Percentiles rank a stretch among this genome's conserved stretches.
Evolutionary conservation across 2,888 invertebrate genomes (phyloP).

Genomic region (Drosophila greeni): DNA sequence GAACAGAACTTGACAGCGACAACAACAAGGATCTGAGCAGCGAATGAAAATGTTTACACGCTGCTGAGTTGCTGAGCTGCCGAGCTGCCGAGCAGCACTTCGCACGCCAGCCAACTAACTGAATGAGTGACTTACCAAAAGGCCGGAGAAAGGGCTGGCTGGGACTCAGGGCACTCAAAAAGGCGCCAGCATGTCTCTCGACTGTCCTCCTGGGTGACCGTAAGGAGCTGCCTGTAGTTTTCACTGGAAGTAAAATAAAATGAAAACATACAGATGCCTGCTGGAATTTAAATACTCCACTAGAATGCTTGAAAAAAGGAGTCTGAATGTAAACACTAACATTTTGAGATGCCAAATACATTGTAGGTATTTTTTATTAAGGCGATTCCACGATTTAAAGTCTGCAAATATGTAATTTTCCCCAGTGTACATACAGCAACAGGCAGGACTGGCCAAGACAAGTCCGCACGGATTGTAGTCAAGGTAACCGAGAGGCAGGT

Average conservation of each 20-base stretch:
- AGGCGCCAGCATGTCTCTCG: slow-evolving; percentile 63
- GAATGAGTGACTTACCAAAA: slow-evolving; percentile 31
- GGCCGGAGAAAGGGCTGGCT: neutral
- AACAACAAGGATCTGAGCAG: slow-evolving; percentile 36
- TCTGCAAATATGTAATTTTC: neutral
- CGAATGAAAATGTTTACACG: slow-evolving; percentile 70
- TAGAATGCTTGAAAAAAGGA: no score
- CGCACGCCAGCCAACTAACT: slow-evolving; percentile 27
- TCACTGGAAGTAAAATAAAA: slow-evolving; percentile 4
- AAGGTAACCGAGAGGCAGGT: slow-evolving; percentile 20
- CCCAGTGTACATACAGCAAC: slow-evolving; percentile 21
- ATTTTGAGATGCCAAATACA: no score
- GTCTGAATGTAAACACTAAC: no score
- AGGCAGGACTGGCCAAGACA: slow-evolving; percentile 22
- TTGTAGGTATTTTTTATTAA: no score
- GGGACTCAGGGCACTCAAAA: slow-evolving; percentile 13
- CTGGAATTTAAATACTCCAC: no score
- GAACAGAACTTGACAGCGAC: slow-evolving; percentile 65
- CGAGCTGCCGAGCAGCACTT: slow-evolving; percentile 45
- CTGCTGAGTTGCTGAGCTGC: slow-evolving; percentile 52
- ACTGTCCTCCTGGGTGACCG: slow-evolving; percentile 46
- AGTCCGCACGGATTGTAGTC: slow-evolving; percentile 3
- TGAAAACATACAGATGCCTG: neutral
- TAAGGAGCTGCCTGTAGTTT: slow-evolving; percentile 6
- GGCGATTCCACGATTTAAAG: neutral